These are phyloP conservation scores for Hecatera dysodea DNA, from an alignment of 2,888 invertebrate genomes.

Conservation along the genomic window DNA sequence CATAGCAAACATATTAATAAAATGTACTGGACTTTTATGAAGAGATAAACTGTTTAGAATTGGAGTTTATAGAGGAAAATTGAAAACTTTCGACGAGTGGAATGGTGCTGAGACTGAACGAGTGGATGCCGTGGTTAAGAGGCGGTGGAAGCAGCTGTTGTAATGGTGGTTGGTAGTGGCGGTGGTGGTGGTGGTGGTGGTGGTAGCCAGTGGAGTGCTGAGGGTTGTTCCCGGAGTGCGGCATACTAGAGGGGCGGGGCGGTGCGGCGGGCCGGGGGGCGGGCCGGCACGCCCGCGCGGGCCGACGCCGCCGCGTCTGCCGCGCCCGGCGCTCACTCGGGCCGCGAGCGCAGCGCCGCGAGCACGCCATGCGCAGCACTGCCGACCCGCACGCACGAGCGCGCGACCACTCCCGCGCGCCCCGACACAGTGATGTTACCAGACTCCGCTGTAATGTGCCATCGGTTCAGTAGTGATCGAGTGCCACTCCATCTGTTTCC, in stretches of 20 bases:
- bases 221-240: conserved; percentile 61
- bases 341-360: conserved; percentile 80
- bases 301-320: conserved; percentile 78
- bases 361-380: conserved; percentile 79
- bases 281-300: conserved; percentile 68
- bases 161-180: conserved; percentile 26
- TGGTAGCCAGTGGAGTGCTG: conserved; percentile 42
- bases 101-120: not conserved
- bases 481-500: conserved; percentile 86
- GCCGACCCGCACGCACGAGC: conserved; percentile 71
- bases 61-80: not conserved
- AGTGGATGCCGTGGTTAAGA: not conserved
- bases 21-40: not conserved
- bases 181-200: conserved; percentile 17
- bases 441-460: conserved; percentile 86
- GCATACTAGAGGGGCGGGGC: conserved; percentile 64
- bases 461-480: conserved; percentile 84
- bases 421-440: conserved; percentile 85
- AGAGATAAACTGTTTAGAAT: not conserved
- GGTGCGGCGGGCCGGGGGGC: conserved; percentile 66
- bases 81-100: not conserved
- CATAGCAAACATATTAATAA: conserved; percentile 1
- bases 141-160: conserved; percentile 1
- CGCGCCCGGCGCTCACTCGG: conserved; percentile 82
- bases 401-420: conserved; percentile 81